Evolutionary conservation across 2,113 vertebrate genomes (phyloP).

Genomic region (Leucoraja erinaceus): DNA sequence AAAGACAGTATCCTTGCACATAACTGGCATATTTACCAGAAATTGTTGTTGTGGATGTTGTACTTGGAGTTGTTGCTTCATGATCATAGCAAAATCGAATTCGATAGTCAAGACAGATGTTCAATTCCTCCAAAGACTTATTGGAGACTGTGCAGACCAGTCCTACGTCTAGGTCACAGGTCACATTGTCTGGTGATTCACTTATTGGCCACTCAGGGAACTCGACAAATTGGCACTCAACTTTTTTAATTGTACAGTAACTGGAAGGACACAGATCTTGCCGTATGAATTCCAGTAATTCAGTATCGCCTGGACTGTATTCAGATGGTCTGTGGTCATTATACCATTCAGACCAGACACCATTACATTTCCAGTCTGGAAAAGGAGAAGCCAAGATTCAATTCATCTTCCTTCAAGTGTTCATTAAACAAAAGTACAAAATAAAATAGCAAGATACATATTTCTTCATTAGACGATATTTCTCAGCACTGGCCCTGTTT

Average conservation of each 20-base stretch:
- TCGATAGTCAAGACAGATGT: not conserved
- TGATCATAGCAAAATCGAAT: not conserved
- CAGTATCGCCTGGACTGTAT: no score
- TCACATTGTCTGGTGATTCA: slow-evolving; percentile 2
- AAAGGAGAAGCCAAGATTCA: no score
- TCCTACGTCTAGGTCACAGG: not conserved
- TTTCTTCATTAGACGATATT: no score
- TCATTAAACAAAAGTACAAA: no score
- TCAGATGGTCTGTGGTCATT: no score
- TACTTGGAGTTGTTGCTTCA: not conserved
- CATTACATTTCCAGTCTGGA: no score
- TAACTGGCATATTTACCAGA: not conserved
- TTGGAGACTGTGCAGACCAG: not conserved
- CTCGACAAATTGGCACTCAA: not conserved
- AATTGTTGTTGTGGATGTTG: not conserved
- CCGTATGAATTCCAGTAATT: no score
- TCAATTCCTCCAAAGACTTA: no score
- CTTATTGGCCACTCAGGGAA: not conserved
- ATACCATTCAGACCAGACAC: no score
- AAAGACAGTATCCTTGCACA: not conserved
- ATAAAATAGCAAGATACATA: no score
- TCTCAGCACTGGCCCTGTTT: no score
- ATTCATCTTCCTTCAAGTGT: no score
- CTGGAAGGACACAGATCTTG: not conserved
- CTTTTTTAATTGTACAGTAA: not conserved